Evolutionary conservation across 1,140 invertebrate species (phyloP).

Genomic region (Platyscapa corneri): DNA sequence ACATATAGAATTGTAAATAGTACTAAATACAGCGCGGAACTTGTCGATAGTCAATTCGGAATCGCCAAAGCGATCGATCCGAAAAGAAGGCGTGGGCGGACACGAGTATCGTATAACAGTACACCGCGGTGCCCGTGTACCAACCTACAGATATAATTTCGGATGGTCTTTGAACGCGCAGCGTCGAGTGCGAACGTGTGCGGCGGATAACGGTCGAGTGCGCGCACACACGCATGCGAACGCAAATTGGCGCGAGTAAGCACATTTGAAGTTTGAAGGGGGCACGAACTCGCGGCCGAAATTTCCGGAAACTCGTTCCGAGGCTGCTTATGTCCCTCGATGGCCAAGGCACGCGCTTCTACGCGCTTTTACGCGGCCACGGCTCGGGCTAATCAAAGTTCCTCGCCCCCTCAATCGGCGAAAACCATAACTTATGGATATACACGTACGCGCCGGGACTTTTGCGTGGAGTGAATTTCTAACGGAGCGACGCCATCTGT

Average conservation of each 20-base stretch:
- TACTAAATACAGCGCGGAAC: too few species aligned
- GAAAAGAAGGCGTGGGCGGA: neutral
- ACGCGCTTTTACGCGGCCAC: too few species aligned
- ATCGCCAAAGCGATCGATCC: neutral
- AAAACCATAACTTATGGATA: conserved; percentile 29
- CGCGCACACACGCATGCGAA: neutral
- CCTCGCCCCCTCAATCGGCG: neutral
- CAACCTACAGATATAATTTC: conserved; percentile 11
- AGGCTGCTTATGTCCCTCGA: conserved; percentile 7
- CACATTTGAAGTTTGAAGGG: conserved; percentile 19
- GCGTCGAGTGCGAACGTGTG: neutral
- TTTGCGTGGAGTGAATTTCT: conserved; percentile 10
- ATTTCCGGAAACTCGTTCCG: conserved; percentile 24
- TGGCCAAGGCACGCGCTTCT: neutral
- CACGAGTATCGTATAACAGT: neutral
- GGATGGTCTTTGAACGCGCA: neutral
- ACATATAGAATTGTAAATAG: neutral
- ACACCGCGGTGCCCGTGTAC: neutral
- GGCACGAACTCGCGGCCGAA: neutral
- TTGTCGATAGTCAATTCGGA: conserved; percentile 38
- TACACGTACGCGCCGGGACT: neutral
- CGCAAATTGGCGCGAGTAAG: conserved; percentile 51
- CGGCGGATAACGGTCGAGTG: conserved; percentile 32
- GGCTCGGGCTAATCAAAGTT: conserved; percentile 31
- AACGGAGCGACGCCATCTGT: conserved; percentile 26